These are phyloP conservation scores for Baronia brevicornis DNA, from an alignment of 2,888 invertebrate species.

Conservation along the genomic window DNA sequence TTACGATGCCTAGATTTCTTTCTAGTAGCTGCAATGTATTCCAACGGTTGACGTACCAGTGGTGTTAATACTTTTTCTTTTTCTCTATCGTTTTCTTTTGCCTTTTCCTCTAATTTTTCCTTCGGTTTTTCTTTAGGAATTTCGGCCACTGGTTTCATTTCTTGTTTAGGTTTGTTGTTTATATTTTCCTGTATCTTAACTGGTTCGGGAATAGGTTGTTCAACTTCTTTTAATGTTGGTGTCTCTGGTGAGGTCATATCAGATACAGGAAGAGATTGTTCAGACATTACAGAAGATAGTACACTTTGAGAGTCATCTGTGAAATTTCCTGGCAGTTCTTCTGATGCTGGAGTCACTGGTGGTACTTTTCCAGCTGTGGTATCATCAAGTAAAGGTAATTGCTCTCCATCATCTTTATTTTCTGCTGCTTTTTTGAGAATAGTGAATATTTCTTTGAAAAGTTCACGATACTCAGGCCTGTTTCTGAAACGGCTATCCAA, in stretches of 20 bases:
- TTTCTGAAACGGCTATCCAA: constrained; percentile 89
- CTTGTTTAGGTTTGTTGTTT: constrained; percentile 51
- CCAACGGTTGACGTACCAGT: constrained; percentile 82
- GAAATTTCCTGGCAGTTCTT: constrained; percentile 77
- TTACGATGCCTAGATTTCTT: constrained; percentile 82
- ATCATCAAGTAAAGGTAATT: constrained; percentile 82
- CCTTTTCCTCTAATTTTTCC: constrained; percentile 32
- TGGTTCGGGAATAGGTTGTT: constrained; percentile 33
- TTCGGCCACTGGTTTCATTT: constrained; percentile 49
- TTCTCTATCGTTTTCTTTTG: constrained; percentile 47
- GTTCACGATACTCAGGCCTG: constrained; percentile 85
- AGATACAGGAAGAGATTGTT: constrained; percentile 81
- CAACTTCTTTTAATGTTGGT: constrained; percentile 71
- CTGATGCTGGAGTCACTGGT: constrained; percentile 81
- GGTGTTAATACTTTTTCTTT: constrained; percentile 77
- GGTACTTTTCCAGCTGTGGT: constrained; percentile 76
- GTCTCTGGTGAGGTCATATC: constrained; percentile 77
- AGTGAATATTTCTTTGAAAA: constrained; percentile 89
- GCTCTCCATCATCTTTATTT: constrained; percentile 87
- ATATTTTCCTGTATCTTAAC: constrained; percentile 33
- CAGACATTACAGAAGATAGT: constrained; percentile 84
- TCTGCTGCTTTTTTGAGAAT: constrained; percentile 89
- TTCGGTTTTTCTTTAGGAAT: constrained; percentile 42
- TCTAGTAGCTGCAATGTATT: constrained; percentile 82
- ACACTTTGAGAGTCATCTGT: constrained; percentile 85